Base-by-base conservation (phyloP, 2,888 invertebrate genomes). In the Nycteola revayana region DNA sequence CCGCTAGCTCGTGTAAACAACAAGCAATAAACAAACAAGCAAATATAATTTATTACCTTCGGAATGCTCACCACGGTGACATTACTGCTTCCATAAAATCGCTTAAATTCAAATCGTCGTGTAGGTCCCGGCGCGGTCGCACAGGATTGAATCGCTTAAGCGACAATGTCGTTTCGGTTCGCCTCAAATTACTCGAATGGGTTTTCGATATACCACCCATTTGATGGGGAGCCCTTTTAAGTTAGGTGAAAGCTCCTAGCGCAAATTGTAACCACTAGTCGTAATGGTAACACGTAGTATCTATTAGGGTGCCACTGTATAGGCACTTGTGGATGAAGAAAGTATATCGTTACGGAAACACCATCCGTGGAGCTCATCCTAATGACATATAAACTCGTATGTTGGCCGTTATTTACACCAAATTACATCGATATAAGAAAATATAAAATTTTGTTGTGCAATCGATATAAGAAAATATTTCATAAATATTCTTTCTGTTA, bases 151-250 rank as follows among this genome's bases (percentile, higher is more conserved):
- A 84, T 76, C 81, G 79, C 74, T 81, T 76, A 76, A 68, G 75
- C 74, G 80, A 74, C 76, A 75, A 75, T 75, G 75, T 79, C 75
- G 73, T 70, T 74, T 72, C 67, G 76, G 76, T 67, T 74, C 66
- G 64, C 83, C 83, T 76, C 82, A 82, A 84, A 84, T 84, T 81
- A 84, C 83, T 64, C 57, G 65, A 77, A 83, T 81, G 73, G 76
- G 67, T 79, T 81, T 77, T 76, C 83, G 74, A 85, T 83, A 80
- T 71, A 82, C 74, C 76, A 65, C 70, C 68, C 69, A 73, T 77
- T 77, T 64, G 50, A 61, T 49, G 59, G 55, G 42, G 59, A 66
- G 61, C 69, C 74, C 74, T 74, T 76, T 75, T 72, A 71, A 70
- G 63, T 69, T 66, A 63, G 60, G 60, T 62, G 54, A 56, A 64